Evolutionary conservation across 2,888 invertebrate genomes (phyloP), one percentile per base, ranked within the genome.

Genomic region (Lissocephala sabroskyi): DNA sequence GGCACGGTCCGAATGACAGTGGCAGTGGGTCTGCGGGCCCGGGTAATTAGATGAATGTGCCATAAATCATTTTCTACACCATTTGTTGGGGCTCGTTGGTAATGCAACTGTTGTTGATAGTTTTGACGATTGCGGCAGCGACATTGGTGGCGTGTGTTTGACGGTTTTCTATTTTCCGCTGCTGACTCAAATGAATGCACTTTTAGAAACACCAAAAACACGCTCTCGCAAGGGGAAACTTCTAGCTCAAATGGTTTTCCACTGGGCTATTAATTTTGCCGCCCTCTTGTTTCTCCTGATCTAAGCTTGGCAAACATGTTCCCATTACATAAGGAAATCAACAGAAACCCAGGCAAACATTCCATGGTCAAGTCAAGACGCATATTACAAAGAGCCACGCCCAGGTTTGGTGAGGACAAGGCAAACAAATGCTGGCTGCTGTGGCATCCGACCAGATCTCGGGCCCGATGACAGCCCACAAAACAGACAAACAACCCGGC

Each of bases 31-130:
- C 62, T 67, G 65, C 61, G 68, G 65, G 56, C 51, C 59, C 63
- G 65, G 68, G 68, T 70, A 70, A 70, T 70, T 70, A 73, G 74
- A 73, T 68, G 74, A 73, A 73, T 68, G 61, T 59, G 63, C 70
- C 68, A 70, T 70, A 70, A 70, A 70, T 70, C 74, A 70, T 73
- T 70, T 68, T 68, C 68, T 61, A 70, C 68, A 68, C 73, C 68
- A 73, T 70, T 68, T 65, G 63, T 61, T 73, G 58, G 59, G 50
- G 52, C 52, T 37, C 16, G 35, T 16, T 16, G 35, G 13, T 3
- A 16, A 10, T 17, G 35, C 35, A 35, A 16, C 35, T 35, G 35
- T 16, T 35, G 14, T 5, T 35, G 35, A 35, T 35, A 16, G 30
- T n/a, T n/a, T n/a, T n/a, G n/a, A n/a, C n/a, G n/a, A n/a, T n/a